Evolutionary conservation across 1,140 invertebrate genomes (phyloP), one percentile per base, ranked within the genome.

Genomic region (Wiebesia pumilae): DNA sequence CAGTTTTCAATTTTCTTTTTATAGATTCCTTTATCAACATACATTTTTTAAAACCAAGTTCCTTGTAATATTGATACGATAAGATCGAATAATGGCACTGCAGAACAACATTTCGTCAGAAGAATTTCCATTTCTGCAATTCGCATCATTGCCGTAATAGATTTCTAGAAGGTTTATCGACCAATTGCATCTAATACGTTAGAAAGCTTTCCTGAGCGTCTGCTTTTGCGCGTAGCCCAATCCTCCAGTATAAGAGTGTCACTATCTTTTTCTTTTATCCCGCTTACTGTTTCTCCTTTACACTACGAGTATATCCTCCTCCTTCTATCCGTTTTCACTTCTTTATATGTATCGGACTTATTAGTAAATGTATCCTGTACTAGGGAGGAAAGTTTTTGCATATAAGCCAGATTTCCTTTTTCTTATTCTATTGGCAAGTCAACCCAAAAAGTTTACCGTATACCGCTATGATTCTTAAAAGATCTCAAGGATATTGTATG

Each of bases 151-250:
- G 40, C 38, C 38, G 69, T 33, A 2, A 16, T 9, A 71, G 69
- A 38, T 71, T 71, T 71, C 69, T 71, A 38, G n/a, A 40, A 24
- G 54, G 80, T 80, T 86, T 83, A 87, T 87, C 86, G 86, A 40
- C 81, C 86, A 87, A 87, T 87, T 87, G 81, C 86, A 87, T 87
- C 86, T 82, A 84, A 87, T 87, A 87, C 77, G 75, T 87, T 87
- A 83, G 86, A 87, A 87, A 83, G 86, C 82, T 84, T 84, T 75
- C 2, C 62, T 43, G 19, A 30, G 30, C 62, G 19, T 27, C 69
- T 73, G n/a, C 67, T 71, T 73, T 73, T 71, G 62, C 65, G 35
- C 40, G 38, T 43, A 47, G 80, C 9, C n/a, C 24, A 9, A 43
- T 51, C 47, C 67, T 71, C 43, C 67, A 73, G 54, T 83, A 43